Evolutionary conservation across 1,140 invertebrate species (phyloP), one percentile per base, ranked within the genome.

Genomic region (Musca vetustissima): DNA sequence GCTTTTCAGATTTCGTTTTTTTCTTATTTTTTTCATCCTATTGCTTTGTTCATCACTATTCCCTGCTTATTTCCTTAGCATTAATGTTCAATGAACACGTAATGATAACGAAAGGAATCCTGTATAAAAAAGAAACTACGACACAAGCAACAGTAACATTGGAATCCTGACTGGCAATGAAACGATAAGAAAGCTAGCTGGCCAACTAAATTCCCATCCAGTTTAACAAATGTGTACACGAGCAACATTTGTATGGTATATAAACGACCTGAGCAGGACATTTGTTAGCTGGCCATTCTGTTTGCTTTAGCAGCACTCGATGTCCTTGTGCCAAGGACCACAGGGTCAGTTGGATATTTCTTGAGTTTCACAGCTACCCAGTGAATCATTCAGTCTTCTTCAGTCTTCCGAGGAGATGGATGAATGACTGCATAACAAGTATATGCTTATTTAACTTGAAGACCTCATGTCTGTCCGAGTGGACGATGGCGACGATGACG

Each of bases 11-110:
- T 55, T 55, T 17, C n/a, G n/a, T n/a, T 19, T 52, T 55, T 2
- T 11, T 28, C 19, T 57, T 28, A 13, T 25, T 24, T 55, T 24
- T 55, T 24, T 24, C 21, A 21, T 43, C 6, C 36, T 43, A 2
- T 43, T 43, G 36, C 36, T 11, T 43, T 43, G 11, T 13, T 13
- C 36, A 43, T 43, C 36, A 13, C 11, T 13, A 43, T 13, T 43
- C 36, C 36, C 36, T 13, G 11, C 36, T 55, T 28, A 57, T 57
- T 57, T 32, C 52, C 52, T 15, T 57, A 13, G 25, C 13, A 28
- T 57, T 25, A 57, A 57, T 32, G 53, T 28, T 57, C 53, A 32
- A 32, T 57, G 53, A 57, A 32, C 53, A 57, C 53, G 53, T 57
- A 57, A 22, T 24, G 52, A 21, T 22, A 22, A 53, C 13, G 22